These are phyloP conservation scores for Lysiphlebus fabarum DNA, from an alignment of 1,140 invertebrate species.

Conservation along the genomic window DNA sequence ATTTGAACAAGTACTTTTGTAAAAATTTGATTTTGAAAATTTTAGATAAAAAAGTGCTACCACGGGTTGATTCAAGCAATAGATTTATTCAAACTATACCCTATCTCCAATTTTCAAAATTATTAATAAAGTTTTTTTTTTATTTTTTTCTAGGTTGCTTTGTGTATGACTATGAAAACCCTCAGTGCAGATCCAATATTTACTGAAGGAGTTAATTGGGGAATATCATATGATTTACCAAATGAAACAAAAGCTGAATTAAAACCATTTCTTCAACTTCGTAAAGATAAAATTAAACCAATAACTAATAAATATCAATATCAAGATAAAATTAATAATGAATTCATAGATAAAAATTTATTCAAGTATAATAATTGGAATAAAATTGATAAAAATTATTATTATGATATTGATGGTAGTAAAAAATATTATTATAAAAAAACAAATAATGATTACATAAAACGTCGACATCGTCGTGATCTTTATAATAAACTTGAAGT, in stretches of 20 bases:
- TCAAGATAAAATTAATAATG: conserved; percentile 36
- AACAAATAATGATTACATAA: conserved; percentile 46
- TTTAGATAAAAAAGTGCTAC: too few species aligned
- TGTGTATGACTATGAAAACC: conserved; percentile 62
- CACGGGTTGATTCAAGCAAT: too few species aligned
- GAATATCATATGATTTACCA: conserved; percentile 71
- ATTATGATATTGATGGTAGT: conserved; percentile 32
- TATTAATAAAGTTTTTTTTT: too few species aligned
- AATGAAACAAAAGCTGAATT: conserved; percentile 63
- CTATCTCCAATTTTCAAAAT: too few species aligned
- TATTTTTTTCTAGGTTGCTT: conserved; percentile 53
- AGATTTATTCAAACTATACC: too few species aligned
- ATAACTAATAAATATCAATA: conserved; percentile 22
- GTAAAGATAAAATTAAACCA: conserved; percentile 35
- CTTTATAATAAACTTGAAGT: conserved; percentile 66
- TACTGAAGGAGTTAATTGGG: conserved; percentile 70
- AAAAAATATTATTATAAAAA: conserved; percentile 35
- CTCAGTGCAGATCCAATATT: conserved; percentile 58
- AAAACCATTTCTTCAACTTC: conserved; percentile 45
- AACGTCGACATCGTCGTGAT: conserved; percentile 58
- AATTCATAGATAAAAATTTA: conserved; percentile 20
- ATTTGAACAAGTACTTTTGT: too few species aligned
- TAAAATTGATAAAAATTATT: conserved; percentile 25
- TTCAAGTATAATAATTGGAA: conserved; percentile 31
- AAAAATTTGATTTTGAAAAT: too few species aligned